A percentile compares a stretch with the other conserved stretches of the same genome.
These are phyloP conservation scores for Heliconius nattereri DNA, from an alignment of 1,140 invertebrate species.

Conservation along the genomic window DNA sequence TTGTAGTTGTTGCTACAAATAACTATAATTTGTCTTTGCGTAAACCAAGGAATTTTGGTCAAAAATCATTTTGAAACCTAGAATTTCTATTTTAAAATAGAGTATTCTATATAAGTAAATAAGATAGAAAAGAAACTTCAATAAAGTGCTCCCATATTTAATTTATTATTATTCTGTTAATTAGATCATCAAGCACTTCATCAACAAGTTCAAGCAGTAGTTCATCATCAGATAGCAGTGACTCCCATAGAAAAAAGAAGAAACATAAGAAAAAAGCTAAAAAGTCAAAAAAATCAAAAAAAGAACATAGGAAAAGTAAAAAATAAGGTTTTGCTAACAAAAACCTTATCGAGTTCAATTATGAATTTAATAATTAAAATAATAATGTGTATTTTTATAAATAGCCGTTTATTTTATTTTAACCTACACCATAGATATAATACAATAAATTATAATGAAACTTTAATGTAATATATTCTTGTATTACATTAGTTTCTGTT, in stretches of 20 bases:
- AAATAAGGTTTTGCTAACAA: constrained; percentile 7
- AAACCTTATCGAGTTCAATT: background rate
- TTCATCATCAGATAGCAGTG: constrained; percentile 57
- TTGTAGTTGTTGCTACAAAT: too few species aligned
- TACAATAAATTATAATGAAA: background rate
- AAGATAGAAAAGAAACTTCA: too few species aligned
- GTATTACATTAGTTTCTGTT: too few species aligned
- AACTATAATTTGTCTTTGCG: too few species aligned
- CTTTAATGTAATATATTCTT: background rate
- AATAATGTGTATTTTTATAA: background rate
- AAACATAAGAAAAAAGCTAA: constrained; percentile 64
- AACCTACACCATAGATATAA: background rate
- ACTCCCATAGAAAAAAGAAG: constrained; percentile 52
- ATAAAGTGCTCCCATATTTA: background rate
- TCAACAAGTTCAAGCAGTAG: constrained; percentile 48
- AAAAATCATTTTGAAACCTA: too few species aligned
- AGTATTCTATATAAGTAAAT: too few species aligned
- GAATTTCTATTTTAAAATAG: too few species aligned
- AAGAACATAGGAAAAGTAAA: constrained; percentile 61
- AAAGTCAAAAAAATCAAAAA: constrained; percentile 63
- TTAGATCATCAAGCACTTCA: constrained; percentile 56
- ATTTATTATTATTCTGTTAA: constrained; percentile 14
- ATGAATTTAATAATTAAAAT: constrained; percentile 3
- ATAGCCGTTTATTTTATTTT: background rate
- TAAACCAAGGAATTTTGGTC: too few species aligned